These are phyloP conservation scores for Pogoniulus pusillus DNA, from an alignment of 2,797 vertebrate genomes.

Conservation along the genomic window DNA sequence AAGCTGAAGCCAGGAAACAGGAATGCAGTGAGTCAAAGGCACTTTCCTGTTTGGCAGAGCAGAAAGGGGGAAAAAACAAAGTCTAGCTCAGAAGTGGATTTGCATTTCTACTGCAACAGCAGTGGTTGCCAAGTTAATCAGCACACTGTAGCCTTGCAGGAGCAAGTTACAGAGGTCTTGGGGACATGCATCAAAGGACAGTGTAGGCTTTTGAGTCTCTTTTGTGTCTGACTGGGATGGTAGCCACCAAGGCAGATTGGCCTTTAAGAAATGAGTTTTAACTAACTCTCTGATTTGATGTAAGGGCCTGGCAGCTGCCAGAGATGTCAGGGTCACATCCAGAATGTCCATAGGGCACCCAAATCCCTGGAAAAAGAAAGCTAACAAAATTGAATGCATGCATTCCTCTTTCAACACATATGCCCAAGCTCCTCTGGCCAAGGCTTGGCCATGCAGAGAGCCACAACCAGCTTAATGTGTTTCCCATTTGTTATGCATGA, in stretches of 20 bases:
- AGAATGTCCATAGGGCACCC: neutral
- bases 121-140: neutral
- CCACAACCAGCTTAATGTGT: neutral
- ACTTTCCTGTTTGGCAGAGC: neutral
- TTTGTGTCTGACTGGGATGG: neutral
- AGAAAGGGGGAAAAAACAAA: no score
- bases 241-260: neutral
- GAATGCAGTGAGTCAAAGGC: neutral
- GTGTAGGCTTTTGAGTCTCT: accelerated
- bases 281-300: neutral
- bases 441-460: neutral
- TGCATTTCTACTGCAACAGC: constrained; percentile 16
- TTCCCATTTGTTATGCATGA: neutral
- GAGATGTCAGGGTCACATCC: neutral
- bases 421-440: neutral
- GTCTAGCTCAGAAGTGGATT: neutral
- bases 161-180: neutral
- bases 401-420: neutral
- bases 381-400: neutral
- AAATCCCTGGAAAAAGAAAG: neutral
- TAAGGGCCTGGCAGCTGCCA: neutral
- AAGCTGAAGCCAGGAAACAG: neutral
- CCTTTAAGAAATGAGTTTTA: neutral
- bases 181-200: neutral
- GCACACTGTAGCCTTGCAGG: neutral